Base-by-base conservation (phyloP, 2,888 invertebrate species). In the Apotomis betuletana region DNA sequence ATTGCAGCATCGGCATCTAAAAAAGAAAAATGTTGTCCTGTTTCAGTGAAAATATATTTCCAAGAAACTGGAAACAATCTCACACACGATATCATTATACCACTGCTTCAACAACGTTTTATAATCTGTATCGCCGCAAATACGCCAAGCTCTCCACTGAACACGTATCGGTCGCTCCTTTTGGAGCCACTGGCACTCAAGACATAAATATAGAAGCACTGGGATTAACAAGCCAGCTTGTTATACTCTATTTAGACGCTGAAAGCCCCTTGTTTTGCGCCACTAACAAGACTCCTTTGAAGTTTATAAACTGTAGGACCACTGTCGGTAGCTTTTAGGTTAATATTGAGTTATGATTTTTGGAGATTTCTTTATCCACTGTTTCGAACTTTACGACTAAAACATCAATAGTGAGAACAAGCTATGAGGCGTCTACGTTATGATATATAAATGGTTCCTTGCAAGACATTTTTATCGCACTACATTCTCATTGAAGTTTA, bases 231-330 rank as follows among this genome's bases (percentile, higher is more conserved):
- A 86, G 81, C 82, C 81, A 76, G 79, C 84, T 87, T 85, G 85
- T 89, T 87, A 68, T 51, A 83, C 83, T 87, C 85, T 88, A 90
- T 89, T 88, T 89, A 82, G 83, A 85, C 80, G 77, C 81, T 86
- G 82, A 87, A 86, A 84, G 86, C 83, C 76, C 82, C 87, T 86
- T 90, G 90, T 86, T 87, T 78, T 72, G 71, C 60, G 63, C 60
- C 49, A 51, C 63, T 64, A 67, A 69, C 72, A 72, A 75, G 72
- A 52, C 49, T 55, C 12, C 71, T 72, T 68, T 72, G 72, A 72
- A 68, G 62, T 68, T 71, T 68, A 15, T 58, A 68, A 68, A 59
- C 63, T 54, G 62, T 57, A 54, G 12, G 41, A 63, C 62, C 57
- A 68, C 58, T 54, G 63, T 63, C 27, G n/a, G 58, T 51, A 36